phyloP scores from a whole-genome alignment of 2,113 vertebrate genomes.

The Perca schrenkii region DNA sequence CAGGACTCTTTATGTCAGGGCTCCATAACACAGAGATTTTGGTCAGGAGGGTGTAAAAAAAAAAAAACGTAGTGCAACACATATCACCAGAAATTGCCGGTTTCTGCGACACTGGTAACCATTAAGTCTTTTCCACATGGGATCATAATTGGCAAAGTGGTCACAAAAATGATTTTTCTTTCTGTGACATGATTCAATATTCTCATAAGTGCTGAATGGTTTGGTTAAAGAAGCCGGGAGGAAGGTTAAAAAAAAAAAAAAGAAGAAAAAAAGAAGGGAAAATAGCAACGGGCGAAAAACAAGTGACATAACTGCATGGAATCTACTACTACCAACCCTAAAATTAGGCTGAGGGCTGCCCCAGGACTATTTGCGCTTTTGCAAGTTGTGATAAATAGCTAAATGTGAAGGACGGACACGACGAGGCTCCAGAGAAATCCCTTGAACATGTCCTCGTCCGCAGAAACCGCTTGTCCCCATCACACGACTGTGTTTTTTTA shows the following conservation, averaged over 20 bases:
- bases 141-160: conserved; percentile 39
- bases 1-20: conserved; percentile 52
- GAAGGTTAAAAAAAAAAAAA: not conserved
- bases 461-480: conserved; percentile 67
- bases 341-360: conserved; percentile 75
- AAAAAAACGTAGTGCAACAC: conserved; percentile 53
- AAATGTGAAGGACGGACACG: conserved; percentile 76
- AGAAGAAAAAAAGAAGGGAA: conserved; percentile 8
- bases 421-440: conserved; percentile 71
- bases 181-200: conserved; percentile 54
- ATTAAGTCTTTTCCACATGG: conserved; percentile 53
- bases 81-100: conserved; percentile 66
- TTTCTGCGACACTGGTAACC: conserved; percentile 57
- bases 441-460: conserved; percentile 67
- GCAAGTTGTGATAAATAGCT: conserved; percentile 73
- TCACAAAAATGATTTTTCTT: conserved; percentile 41
- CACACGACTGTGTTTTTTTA: conserved; percentile 60
- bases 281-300: conserved; percentile 76
- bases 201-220: conserved; percentile 44
- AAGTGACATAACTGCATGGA: conserved; percentile 80
- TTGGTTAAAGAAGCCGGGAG: conserved; percentile 41
- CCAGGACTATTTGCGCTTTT: conserved; percentile 62
- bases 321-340: conserved; percentile 82
- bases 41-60: conserved; percentile 66
- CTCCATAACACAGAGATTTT: conserved; percentile 62